Base-by-base conservation (phyloP, 2,113 vertebrate species). In the Oceanites oceanicus region DNA sequence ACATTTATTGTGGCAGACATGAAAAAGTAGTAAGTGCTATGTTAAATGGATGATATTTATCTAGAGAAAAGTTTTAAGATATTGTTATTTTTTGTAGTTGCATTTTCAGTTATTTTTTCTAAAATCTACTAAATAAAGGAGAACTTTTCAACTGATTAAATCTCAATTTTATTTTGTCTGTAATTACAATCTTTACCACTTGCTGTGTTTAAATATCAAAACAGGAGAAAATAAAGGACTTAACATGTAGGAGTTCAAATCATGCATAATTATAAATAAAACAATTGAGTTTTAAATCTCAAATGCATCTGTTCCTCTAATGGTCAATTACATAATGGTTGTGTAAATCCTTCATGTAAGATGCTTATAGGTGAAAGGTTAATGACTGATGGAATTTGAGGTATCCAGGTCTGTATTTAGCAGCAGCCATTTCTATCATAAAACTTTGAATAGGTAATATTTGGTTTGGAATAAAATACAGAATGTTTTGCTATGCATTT, bases 361-460 rank as follows among this genome's bases (percentile, higher is more conserved):
- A 88, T 97, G 97, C 97, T 98, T 98, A 98, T 76, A 83, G 96
- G 96, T 96, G 95, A 96, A 96, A 97, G 95, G 95, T 97, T 97
- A 96, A 98, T 93, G 92, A 96, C 91, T 71, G 85, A 26, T 3
- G 73, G 94, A 96, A 96, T 94, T 74, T 55, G 95, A 89, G 78
- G 53, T 80, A 74, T 55, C 91, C 95, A 80, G 84, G 44, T 84
- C 88, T 92, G 72, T 68, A 61, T 94, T 96, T 97, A 97, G 84
- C 89, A 66, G 74, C 58, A 90, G 92, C 32, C 25, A n/a, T 76
- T 83, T 95, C 72, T 44, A 17, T 59, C 88, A 58, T 73, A 44
- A 86, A 74, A 52, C 78, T 59, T 18, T 63, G 44, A 78, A 66
- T 4, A 68, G 56, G 55, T 86, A 25, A 68, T n/a, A 12, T 9